Conservation (phyloP, 92 coral and sea anemone genomes). For the Actinernus sp. region DNA sequence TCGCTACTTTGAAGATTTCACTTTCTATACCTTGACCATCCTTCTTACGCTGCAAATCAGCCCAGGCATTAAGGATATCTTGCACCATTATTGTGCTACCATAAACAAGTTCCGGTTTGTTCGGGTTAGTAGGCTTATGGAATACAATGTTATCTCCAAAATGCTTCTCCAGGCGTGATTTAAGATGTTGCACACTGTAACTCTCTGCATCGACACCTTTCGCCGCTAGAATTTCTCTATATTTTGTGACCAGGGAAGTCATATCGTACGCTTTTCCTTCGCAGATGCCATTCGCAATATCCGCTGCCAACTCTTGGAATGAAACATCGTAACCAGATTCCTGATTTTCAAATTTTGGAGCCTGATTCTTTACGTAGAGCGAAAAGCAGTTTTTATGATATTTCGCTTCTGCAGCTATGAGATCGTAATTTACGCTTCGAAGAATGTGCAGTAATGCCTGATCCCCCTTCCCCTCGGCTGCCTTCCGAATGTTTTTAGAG, state of each 20-base stretch:
- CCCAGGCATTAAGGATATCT: constrained; percentile 12
- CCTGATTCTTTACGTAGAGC: constrained; percentile 22
- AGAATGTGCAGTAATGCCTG: constrained; percentile 16
- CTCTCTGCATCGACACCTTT: constrained; percentile 35
- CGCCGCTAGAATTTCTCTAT: constrained; percentile 7
- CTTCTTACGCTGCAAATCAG: too few species aligned
- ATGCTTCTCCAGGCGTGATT: constrained; percentile 14
- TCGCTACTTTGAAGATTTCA: constrained; percentile 1
- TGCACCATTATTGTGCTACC: too few species aligned
- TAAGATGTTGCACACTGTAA: constrained; percentile 26
- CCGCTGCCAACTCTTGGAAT: constrained; percentile 15
- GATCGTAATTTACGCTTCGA: constrained; percentile 17
- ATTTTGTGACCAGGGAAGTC: constrained; percentile 26
- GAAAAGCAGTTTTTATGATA: constrained; percentile 23
- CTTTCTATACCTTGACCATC: not conserved
- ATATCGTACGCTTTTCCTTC: constrained; percentile 56
- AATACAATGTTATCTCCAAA: constrained; percentile 16
- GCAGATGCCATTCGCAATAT: not conserved
- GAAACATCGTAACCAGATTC: constrained; percentile 23
- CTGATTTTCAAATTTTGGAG: not conserved
- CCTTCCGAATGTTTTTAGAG: constrained; percentile 13
- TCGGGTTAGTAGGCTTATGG: constrained; percentile 17
- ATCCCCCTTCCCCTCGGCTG: constrained; percentile 33
- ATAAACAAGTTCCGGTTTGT: too few species aligned
- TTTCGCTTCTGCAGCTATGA: constrained; percentile 38